Evolutionary conservation across 2,888 invertebrate genomes (phyloP).

Genomic region (Fabriciana adippe): DNA sequence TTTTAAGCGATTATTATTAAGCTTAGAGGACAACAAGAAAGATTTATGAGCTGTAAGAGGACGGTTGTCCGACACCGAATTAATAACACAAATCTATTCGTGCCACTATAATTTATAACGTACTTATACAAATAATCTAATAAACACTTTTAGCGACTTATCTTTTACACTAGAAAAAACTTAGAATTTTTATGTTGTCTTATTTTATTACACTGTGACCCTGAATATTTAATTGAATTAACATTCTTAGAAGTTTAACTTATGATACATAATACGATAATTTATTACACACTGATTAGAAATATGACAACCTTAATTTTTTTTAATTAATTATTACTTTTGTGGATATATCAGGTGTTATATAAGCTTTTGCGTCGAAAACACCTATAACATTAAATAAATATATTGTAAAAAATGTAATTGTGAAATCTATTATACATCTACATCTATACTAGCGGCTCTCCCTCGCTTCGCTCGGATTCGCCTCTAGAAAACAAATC

Average conservation of each 20-base stretch:
- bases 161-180: conserved; percentile 8
- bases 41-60: conserved; percentile 35
- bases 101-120: conserved; percentile 46
- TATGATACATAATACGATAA: conserved; percentile 6
- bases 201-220: conserved; percentile 15
- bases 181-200: conserved; percentile 2
- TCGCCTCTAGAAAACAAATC: no score
- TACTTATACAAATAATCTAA: conserved; percentile 25
- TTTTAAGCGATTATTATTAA: conserved; percentile 22
- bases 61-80: conserved; percentile 48
- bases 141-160: conserved; percentile 14
- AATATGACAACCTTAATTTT: conserved; percentile 10
- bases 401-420: no score
- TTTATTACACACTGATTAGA: conserved; percentile 18
- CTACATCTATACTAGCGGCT: no score
- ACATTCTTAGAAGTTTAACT: conserved; percentile 11
- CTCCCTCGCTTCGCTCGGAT: no score
- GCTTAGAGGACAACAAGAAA: conserved; percentile 29
- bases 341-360: not conserved
- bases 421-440: no score
- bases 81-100: conserved; percentile 61
- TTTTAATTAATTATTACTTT: not conserved
- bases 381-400: no score
- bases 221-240: conserved; percentile 22
- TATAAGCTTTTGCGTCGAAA: not conserved